Percentiles rank a stretch among this genome's conserved stretches.
Conservation (phyloP, 2,113 vertebrate species). For the Desmodus rotundus region DNA sequence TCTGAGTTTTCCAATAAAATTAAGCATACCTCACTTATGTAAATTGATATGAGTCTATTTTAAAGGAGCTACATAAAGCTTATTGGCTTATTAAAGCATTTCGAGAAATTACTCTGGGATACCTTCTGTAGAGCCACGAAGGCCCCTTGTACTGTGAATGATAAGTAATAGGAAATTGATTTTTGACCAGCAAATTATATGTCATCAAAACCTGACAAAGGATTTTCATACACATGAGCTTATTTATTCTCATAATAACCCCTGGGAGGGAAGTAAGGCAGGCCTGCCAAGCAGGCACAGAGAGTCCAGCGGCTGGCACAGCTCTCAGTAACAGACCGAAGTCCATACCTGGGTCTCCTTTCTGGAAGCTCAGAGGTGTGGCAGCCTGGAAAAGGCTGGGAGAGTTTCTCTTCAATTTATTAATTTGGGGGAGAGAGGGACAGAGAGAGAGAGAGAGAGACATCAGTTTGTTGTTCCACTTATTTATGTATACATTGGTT, state of each 20-base stretch:
- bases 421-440: no score
- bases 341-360: not conserved
- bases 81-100: not conserved
- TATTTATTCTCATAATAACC: not conserved
- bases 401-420: no score
- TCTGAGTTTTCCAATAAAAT: not conserved
- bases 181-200: not conserved
- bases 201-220: not conserved
- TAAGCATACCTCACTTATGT: not conserved
- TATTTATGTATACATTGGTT: no score
- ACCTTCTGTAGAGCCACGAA: not conserved
- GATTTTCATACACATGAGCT: not conserved
- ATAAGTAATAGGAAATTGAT: conserved; percentile 12
- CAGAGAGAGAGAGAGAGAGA: no score
- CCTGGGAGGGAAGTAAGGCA: not conserved
- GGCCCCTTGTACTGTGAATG: not conserved
- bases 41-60: not conserved
- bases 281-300: not conserved
- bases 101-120: not conserved
- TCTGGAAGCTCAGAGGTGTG: not conserved
- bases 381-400: not conserved
- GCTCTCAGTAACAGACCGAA: not conserved
- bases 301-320: no score
- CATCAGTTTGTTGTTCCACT: no score
- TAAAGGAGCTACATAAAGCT: not conserved